A percentile compares a stretch with the other conserved stretches of the same genome.
phyloP scores from a whole-genome alignment of 2,113 vertebrate species.

The Mus musculus region GRCm39 chr3:51256501-51257000 shows the following conservation, averaged over 20 bases:
- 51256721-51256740: too few relatives aligned
- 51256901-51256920: not conserved
- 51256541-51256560: not conserved
- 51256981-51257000: not conserved
- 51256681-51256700: not conserved
- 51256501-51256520: not conserved
- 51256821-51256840: not conserved
- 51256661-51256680: not conserved
- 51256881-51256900: not conserved
- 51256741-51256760: not conserved
- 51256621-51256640: not conserved
- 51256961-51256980: not conserved
- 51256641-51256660: not conserved
- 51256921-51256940: too few relatives aligned
- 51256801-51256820: not conserved
- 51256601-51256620: not conserved
- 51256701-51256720: not conserved
- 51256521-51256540: not conserved
- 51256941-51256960: not conserved
- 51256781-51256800: not conserved
- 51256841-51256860: not conserved
- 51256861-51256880: not conserved
- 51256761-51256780: not conserved
- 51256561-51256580: not conserved
- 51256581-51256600: not conserved